A percentile compares a stretch with the other conserved stretches of the same genome.
Evolutionary conservation across 2,797 vertebrate genomes (phyloP).

Genomic region (Echiichthys vipera): DNA sequence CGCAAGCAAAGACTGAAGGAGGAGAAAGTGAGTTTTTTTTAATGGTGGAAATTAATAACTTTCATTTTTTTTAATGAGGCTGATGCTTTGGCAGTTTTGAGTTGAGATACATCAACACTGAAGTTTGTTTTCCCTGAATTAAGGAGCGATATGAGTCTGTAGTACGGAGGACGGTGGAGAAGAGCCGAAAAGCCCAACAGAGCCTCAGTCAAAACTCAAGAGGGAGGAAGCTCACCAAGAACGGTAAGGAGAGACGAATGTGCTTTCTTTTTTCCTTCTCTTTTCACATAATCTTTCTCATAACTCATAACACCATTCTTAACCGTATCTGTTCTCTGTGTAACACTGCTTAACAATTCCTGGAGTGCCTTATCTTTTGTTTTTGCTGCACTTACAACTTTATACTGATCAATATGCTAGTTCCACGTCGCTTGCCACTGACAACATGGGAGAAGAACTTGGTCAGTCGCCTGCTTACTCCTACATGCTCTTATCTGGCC

Average conservation of each 20-base stretch:
- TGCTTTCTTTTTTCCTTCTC: not conserved
- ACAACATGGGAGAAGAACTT: conserved; percentile 94
- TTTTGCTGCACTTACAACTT: conserved; percentile 58
- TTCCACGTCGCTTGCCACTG: conserved; percentile 80
- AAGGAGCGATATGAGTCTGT: conserved; percentile 94
- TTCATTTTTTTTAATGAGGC: not conserved
- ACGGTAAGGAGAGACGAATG: conserved; percentile 75
- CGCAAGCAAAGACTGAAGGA: conserved; percentile 90
- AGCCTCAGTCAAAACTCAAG: conserved; percentile 86
- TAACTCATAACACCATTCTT: conserved; percentile 29
- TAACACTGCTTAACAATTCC: conserved; percentile 31
- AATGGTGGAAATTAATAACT: not conserved
- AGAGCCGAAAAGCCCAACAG: conserved; percentile 90
- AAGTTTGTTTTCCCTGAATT: conserved; percentile 41
- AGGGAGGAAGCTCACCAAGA: conserved; percentile 84
- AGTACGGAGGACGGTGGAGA: conserved; percentile 91
- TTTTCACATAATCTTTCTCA: conserved; percentile 33
- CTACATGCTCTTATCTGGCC: conserved; percentile 95
- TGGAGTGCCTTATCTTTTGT: conserved; percentile 50
- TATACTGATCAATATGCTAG: conserved; percentile 68
- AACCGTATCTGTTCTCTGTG: conserved; percentile 20
- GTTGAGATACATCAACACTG: conserved; percentile 12
- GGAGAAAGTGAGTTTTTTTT: conserved; percentile 86
- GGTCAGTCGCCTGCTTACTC: conserved; percentile 93
- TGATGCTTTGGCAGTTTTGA: not conserved